Base-by-base conservation (phyloP, 2,113 vertebrate genomes). In the Oceanodroma tethys region DNA sequence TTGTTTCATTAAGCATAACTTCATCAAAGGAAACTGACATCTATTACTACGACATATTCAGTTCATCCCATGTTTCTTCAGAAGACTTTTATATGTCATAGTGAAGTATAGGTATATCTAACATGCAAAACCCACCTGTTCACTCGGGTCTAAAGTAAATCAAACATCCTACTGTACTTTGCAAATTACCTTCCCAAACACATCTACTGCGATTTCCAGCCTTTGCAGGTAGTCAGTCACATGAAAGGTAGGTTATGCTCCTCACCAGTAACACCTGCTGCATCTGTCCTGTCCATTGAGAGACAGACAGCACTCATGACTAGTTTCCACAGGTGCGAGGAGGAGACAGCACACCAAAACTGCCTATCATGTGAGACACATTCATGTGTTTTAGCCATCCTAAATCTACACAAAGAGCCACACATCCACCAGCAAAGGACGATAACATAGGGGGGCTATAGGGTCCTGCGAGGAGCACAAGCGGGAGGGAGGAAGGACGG, bases 401-500 rank as follows among this genome's bases (percentile, higher is more conserved):
- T 59, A 53, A 47, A 38, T 59, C 56, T 63, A 53, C 17, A 20
- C 4, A 22, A 91, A n/a, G 22, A 52, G 42, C 34, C 43, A 45
- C 26, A 29, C 16, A 26, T 16, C 14, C 62, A 53, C 6, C 26
- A 53, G 7, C 16, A 81, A 59, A 42, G 34, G 26, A 25, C n/a
- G 13, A 22, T 29, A 43, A 82, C n/a, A 21, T 0, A n/a, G 16
- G 17, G 26, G 7, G 17, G 16, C 7, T 45, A 18, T 19, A 42
- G 18, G 29, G 18, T 47, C 22, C 62, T 14, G 14, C 0, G 0
- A 52, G 55, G 42, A 73, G 48, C 40, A 30, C 0, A 0, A 43
- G 52, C 1, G 2, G 47, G 16, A 67, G 32, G 32, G 48, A 58
- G 12, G 45, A 63, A 13, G 42, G 15, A 32, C 1, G 2, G 27